A percentile compares a stretch with the other conserved stretches of the same genome.
Evolutionary conservation across 2,888 invertebrate genomes (phyloP).

Genomic region (Amiota communis): DNA sequence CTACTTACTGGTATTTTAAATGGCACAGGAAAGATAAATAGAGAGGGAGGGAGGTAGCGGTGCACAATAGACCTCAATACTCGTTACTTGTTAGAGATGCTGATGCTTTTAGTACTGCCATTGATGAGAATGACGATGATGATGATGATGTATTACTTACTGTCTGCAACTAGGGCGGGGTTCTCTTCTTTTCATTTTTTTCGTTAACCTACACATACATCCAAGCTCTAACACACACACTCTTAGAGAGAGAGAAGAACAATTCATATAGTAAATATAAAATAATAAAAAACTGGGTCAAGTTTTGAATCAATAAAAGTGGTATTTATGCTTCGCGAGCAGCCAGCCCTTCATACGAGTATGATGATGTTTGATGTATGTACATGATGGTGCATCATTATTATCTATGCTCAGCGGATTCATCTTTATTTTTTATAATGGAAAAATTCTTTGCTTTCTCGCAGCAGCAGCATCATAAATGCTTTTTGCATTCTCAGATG

Average conservation of each 20-base stretch:
- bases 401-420: background rate
- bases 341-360: background rate
- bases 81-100: background rate
- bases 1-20: too few species aligned
- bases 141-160: background rate
- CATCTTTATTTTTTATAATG: background rate
- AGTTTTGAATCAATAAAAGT: constrained; percentile 56
- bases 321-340: constrained; percentile 19
- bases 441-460: background rate
- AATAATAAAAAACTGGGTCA: constrained; percentile 52
- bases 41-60: background rate
- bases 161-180: constrained; percentile 1
- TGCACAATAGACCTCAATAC: constrained; percentile 1
- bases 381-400: too few species aligned
- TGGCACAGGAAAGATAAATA: background rate
- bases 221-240: background rate
- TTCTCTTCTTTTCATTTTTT: background rate
- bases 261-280: constrained; percentile 5
- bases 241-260: background rate
- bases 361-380: too few species aligned
- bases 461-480: too few species aligned
- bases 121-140: background rate
- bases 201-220: background rate
- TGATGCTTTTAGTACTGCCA: constrained; percentile 6
- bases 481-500: background rate